A percentile compares a stretch with the other conserved stretches of the same genome.
These are phyloP conservation scores for Menidia menidia DNA, from an alignment of 2,797 vertebrate species.

Conservation along the genomic window DNA sequence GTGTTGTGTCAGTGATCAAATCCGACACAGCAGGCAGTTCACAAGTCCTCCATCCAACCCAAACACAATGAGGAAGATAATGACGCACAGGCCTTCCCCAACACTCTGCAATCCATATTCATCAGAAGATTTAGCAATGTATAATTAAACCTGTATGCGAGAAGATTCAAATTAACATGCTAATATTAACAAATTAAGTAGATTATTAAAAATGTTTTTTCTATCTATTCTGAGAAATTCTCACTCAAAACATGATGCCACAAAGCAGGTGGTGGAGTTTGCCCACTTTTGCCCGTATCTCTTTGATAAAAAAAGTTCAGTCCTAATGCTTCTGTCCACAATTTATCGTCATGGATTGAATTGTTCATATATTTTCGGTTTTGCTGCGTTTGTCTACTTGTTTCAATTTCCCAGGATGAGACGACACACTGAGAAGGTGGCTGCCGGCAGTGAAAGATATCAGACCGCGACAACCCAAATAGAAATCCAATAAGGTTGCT, in stretches of 20 bases:
- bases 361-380: neutral
- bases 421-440: constrained; percentile 12
- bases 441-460: constrained; percentile 31
- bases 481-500: constrained; percentile 46
- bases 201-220: constrained; percentile 24
- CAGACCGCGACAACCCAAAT: constrained; percentile 32
- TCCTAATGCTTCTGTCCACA: neutral
- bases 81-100: constrained; percentile 70
- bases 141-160: constrained; percentile 41
- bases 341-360: neutral
- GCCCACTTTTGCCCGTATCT: neutral
- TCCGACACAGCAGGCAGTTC: constrained; percentile 31
- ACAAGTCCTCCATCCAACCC: constrained; percentile 42
- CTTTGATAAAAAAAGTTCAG: neutral
- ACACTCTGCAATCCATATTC: constrained; percentile 53
- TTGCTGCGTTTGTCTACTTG: neutral
- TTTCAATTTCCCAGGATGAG: constrained; percentile 38
- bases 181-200: constrained; percentile 29
- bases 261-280: neutral
- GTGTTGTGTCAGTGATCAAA: constrained; percentile 42
- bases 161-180: constrained; percentile 31
- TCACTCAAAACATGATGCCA: neutral
- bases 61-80: constrained; percentile 38
- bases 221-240: constrained; percentile 23
- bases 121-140: constrained; percentile 32